Evolutionary conservation across 1,140 invertebrate genomes (phyloP).

Genomic region (Ceratoteleas bidentatus): DNA sequence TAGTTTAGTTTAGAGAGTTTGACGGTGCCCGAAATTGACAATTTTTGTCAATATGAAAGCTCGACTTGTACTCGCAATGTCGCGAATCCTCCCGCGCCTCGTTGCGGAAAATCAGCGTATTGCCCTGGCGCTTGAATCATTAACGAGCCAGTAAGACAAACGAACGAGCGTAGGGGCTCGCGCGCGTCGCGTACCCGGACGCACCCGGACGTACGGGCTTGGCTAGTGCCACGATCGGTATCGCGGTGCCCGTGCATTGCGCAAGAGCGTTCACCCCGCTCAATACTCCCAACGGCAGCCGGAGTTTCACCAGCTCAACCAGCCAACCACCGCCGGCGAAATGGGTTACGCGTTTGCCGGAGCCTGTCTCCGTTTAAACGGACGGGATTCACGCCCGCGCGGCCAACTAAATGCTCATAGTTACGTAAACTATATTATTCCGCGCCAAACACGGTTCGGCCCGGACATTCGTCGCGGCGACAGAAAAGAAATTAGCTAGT

Average conservation of each 20-base stretch:
- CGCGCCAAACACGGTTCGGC: not conserved
- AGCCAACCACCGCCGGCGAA: conserved; percentile 67
- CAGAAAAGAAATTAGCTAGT: no score
- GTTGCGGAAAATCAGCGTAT: conserved; percentile 34
- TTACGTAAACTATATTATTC: conserved; percentile 15
- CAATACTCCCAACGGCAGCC: conserved; percentile 73
- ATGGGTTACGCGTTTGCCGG: conserved; percentile 71
- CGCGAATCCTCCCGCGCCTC: no score
- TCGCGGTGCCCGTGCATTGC: conserved; percentile 76
- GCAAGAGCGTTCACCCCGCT: conserved; percentile 81
- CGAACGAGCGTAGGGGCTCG: conserved; percentile 27
- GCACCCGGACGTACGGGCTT: conserved; percentile 46
- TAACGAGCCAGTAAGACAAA: conserved; percentile 51
- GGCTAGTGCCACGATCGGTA: conserved; percentile 66
- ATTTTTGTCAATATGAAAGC: no score
- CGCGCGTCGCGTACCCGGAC: conserved; percentile 12
- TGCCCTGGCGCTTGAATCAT: conserved; percentile 29
- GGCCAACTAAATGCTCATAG: conserved; percentile 5
- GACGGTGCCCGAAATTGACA: no score
- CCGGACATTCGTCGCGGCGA: no score
- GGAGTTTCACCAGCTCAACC: conserved; percentile 55
- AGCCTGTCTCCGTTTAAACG: conserved; percentile 20
- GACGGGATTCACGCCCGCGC: conserved; percentile 12
- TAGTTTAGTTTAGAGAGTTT: no score
- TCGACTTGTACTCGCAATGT: no score